Evolutionary conservation across 2,888 invertebrate species (phyloP).

Genomic region (Scelioninae gen. 1): DNA sequence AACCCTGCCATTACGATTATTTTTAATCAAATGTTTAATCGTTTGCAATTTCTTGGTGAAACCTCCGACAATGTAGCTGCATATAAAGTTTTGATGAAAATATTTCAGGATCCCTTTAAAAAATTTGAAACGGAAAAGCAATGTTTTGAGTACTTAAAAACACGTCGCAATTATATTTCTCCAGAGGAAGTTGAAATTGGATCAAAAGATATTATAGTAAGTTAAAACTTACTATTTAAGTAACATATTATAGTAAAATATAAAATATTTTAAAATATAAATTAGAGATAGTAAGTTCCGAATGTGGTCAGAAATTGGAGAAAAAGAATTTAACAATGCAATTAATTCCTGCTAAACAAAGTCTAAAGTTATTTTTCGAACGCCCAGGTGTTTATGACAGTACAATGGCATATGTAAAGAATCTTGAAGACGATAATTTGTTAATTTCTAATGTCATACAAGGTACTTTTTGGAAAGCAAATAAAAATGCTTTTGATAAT

Average conservation of each 20-base stretch:
- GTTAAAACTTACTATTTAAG: no score
- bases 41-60: slow-evolving; percentile 21
- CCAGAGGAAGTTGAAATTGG: slow-evolving; percentile 26
- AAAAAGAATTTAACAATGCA: slow-evolving; percentile 32
- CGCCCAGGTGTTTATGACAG: slow-evolving; percentile 19
- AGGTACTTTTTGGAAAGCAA: slow-evolving; percentile 47
- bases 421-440: slow-evolving; percentile 24
- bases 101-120: slow-evolving; percentile 6
- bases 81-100: slow-evolving; percentile 14
- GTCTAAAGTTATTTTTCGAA: slow-evolving; percentile 56
- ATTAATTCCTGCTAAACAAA: slow-evolving; percentile 37
- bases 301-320: slow-evolving; percentile 11
- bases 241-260: no score
- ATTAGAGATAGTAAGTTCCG: slow-evolving; percentile 19
- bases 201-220: slow-evolving; percentile 6
- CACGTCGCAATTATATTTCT: slow-evolving; percentile 15
- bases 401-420: slow-evolving; percentile 39
- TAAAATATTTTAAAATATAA: no score
- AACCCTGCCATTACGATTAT: slow-evolving; percentile 27
- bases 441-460: slow-evolving; percentile 57
- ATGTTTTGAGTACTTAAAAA: slow-evolving; percentile 29
- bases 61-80: not conserved
- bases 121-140: slow-evolving; percentile 23
- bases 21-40: slow-evolving; percentile 19
- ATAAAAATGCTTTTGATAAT: slow-evolving; percentile 19